Evolutionary conservation across 1,140 invertebrate genomes (phyloP).

Genomic region (Holcopasites calliopsidis): DNA sequence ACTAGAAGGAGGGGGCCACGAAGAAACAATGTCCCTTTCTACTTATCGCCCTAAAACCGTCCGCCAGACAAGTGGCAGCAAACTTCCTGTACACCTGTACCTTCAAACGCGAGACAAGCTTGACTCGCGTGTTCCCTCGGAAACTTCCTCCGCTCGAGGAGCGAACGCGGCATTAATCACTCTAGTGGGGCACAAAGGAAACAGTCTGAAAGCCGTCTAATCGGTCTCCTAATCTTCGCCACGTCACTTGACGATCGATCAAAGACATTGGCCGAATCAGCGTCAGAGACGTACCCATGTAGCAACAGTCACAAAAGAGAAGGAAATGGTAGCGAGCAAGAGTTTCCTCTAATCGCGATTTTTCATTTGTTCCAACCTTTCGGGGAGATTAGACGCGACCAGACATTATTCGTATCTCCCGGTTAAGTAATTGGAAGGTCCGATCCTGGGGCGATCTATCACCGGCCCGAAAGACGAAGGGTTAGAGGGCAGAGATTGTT

Average conservation of each 20-base stretch:
- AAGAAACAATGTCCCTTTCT: neutral
- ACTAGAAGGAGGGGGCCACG: neutral
- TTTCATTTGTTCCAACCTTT: slow-evolving; percentile 34
- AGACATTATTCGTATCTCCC: slow-evolving; percentile 2
- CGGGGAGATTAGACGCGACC: too few species aligned
- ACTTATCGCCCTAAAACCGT: neutral
- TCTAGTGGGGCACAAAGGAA: slow-evolving; percentile 1
- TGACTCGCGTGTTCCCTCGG: neutral
- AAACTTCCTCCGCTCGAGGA: neutral
- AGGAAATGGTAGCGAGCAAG: neutral
- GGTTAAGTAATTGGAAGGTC: slow-evolving; percentile 68
- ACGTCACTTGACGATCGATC: slow-evolving; percentile 13
- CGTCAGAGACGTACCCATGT: too few species aligned
- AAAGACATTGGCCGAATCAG: neutral
- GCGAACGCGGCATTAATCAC: slow-evolving; percentile 30
- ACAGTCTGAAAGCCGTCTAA: slow-evolving; percentile 19
- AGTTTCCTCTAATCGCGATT: neutral
- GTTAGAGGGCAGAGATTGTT: slow-evolving; percentile 56
- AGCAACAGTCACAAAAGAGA: neutral
- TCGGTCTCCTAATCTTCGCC: slow-evolving; percentile 23
- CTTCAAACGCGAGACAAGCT: neutral
- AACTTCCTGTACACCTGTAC: slow-evolving; percentile 3
- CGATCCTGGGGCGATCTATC: slow-evolving; percentile 62
- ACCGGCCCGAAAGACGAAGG: slow-evolving; percentile 55
- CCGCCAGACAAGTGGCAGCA: neutral